Evolutionary conservation across 2,888 invertebrate genomes (phyloP), one percentile per base, ranked within the genome.

Genomic region (Omphaloscelis lunosa): DNA sequence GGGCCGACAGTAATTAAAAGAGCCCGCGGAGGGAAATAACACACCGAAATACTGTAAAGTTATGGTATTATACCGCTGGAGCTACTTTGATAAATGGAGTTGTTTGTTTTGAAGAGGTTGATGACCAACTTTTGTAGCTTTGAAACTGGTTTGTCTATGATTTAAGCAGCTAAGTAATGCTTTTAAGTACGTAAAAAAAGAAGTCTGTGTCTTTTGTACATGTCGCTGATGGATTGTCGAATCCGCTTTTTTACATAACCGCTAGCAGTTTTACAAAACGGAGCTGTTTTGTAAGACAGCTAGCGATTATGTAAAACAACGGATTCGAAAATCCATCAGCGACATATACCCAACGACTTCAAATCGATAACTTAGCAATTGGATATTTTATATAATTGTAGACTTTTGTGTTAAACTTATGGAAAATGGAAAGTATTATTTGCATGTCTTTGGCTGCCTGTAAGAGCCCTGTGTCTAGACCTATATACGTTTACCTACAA

Each of bases 1-100:
- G 93, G 92, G 92, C 92, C 91, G 91, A 90, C 92, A 90, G 95
- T 95, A 95, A 96, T 96, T 95, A 95, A 95, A 95, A 95, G 94
- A 94, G 94, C 91, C 94, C 94, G 90, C 94, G 88, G 93, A 93
- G 95, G 93, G 92, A 93, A 91, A 93, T 93, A 93, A 93, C 91
- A 92, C 89, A 91, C 91, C 91, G 90, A 90, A 89, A 87, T 86
- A 79, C 83, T 86, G 78, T 84, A 75, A 87, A 87, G 88, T 93
- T 93, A 91, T 90, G 90, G 86, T 87, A 91, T 91, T 89, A 90
- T 88, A 87, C 84, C 78, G 81, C 75, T 86, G 84, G 80, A 80
- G 88, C 85, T 88, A 89, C 91, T 91, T 91, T 88, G 85, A 85
- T 87, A 90, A 91, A 89, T 90, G 82, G 79, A 86, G 77, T 87